A percentile compares a stretch with the other conserved stretches of the same genome.
Conservation (phyloP, 2,113 vertebrate genomes). For the Gambusia holbrooki region DNA sequence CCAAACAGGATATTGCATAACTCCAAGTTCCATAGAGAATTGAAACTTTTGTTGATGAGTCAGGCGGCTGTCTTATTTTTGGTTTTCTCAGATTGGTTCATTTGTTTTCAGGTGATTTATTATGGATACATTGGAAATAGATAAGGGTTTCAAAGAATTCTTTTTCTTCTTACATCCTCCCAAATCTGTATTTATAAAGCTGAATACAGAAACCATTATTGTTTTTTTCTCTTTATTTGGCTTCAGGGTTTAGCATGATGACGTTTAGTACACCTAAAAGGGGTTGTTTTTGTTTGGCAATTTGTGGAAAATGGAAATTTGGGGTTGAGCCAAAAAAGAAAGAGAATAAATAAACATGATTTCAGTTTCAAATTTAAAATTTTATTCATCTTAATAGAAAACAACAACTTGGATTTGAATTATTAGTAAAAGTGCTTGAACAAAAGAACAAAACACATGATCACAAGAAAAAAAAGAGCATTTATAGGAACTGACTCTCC, state of each 20-base stretch:
- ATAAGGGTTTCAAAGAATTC: too few relatives aligned
- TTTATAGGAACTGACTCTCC: not conserved
- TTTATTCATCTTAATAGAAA: constrained; percentile 70
- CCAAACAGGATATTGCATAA: not conserved
- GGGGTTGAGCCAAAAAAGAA: not conserved
- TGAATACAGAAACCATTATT: too few relatives aligned
- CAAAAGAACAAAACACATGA: constrained; percentile 10
- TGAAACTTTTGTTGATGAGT: not conserved
- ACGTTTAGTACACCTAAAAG: too few relatives aligned
- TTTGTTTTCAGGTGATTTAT: too few relatives aligned
- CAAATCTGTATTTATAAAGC: too few relatives aligned
- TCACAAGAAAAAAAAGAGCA: not conserved
- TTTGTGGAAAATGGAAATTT: not conserved
- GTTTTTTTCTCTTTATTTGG: too few relatives aligned
- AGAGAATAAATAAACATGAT: not conserved
- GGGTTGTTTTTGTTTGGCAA: not conserved
- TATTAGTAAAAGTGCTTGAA: constrained; percentile 55
- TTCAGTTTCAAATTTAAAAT: constrained; percentile 32
- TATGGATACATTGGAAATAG: too few relatives aligned
- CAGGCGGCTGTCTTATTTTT: too few relatives aligned
- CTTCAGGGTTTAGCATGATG: too few relatives aligned
- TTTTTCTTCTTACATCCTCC: too few relatives aligned
- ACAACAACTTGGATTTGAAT: constrained; percentile 56
- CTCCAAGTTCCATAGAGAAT: not conserved
- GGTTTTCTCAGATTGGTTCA: too few relatives aligned